Percentiles rank a stretch among this genome's conserved stretches.
Evolutionary conservation across 2,797 vertebrate species (phyloP).

Genomic region (Salmo trutta): DNA sequence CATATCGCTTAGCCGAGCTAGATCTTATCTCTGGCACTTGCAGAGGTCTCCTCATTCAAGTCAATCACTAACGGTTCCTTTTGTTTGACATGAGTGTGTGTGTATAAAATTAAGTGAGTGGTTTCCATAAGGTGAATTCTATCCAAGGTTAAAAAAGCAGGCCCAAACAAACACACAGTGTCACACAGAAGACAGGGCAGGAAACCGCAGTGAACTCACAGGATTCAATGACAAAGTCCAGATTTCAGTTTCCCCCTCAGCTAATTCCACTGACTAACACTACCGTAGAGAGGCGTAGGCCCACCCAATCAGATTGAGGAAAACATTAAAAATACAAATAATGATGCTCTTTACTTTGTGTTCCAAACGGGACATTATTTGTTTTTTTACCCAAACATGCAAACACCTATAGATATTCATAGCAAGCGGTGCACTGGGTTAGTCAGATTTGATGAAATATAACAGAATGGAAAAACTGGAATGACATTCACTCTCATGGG

Average conservation of each 20-base stretch:
- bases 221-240: not conserved
- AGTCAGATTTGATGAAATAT: no score
- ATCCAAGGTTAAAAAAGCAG: constrained; percentile 47
- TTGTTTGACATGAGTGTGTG: constrained; percentile 39
- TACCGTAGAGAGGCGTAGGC: no score
- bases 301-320: no score
- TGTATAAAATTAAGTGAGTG: constrained; percentile 16
- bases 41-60: not conserved
- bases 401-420: no score
- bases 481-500: no score
- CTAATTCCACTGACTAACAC: not conserved
- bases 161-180: constrained; percentile 15
- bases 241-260: constrained; percentile 35
- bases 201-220: constrained; percentile 34
- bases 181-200: constrained; percentile 33
- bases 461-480: no score
- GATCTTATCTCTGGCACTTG: constrained; percentile 31
- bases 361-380: no score
- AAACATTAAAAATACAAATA: no score
- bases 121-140: constrained; percentile 27
- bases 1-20: constrained; percentile 6
- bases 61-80: constrained; percentile 10
- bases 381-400: no score
- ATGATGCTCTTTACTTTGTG: no score
- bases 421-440: no score